Conservation (phyloP, 2,797 vertebrate genomes). For the Gymnopithys bicolor region DNA sequence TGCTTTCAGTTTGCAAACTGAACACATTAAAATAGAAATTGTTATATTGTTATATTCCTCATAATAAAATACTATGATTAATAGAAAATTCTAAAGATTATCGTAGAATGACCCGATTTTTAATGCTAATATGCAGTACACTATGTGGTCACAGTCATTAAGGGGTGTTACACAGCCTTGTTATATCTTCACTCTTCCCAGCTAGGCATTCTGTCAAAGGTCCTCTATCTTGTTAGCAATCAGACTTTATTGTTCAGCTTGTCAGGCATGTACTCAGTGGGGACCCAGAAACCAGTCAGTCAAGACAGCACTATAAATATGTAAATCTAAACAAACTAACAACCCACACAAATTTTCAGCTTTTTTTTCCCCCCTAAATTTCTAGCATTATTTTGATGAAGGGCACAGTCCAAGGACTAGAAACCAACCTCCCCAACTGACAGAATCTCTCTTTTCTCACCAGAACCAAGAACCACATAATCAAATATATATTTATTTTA, state of each 20-base stretch:
- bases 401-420: neutral
- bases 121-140: neutral
- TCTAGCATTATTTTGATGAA: neutral
- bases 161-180: neutral
- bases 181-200: neutral
- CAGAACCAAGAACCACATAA: neutral
- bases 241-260: conserved; percentile 18
- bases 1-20: neutral
- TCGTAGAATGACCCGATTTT: neutral
- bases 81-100: neutral
- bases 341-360: neutral
- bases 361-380: neutral
- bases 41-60: neutral
- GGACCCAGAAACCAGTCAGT: neutral
- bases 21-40: neutral
- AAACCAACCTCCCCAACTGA: neutral
- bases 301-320: conserved; percentile 2
- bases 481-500: neutral
- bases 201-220: neutral
- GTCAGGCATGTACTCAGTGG: neutral
- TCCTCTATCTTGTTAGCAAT: conserved; percentile 9
- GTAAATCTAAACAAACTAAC: conserved; percentile 16
- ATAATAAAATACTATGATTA: neutral
- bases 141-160: neutral
- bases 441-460: neutral